Percentiles rank a stretch among this genome's conserved stretches.
Conservation (phyloP, 2,888 invertebrate species). For the Cheilosia scutellata region DNA sequence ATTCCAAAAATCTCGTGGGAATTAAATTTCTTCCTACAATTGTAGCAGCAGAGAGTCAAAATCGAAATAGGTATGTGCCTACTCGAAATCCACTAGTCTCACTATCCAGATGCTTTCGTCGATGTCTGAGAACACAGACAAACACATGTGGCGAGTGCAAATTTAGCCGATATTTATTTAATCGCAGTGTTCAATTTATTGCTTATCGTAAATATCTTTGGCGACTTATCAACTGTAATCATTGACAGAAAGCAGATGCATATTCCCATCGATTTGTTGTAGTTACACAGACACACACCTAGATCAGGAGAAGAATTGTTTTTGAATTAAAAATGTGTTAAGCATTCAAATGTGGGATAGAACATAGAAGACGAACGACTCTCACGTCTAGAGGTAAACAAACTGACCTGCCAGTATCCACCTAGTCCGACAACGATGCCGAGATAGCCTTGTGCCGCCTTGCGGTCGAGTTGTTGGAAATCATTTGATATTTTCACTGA, state of each 20-base stretch:
- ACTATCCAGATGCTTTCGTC: conserved; percentile 14
- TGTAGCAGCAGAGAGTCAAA: background rate
- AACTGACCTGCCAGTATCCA: conserved; percentile 29
- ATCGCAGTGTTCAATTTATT: conserved; percentile 2
- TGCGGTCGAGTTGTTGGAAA: conserved; percentile 42
- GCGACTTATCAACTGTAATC: conserved; percentile 19
- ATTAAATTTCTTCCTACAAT: conserved; percentile 30
- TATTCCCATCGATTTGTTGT: background rate
- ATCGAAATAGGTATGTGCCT: conserved; percentile 1
- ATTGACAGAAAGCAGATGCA: background rate
- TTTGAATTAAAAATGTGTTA: conserved; percentile 8
- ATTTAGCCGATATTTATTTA: background rate
- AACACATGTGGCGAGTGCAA: background rate
- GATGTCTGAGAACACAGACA: background rate
- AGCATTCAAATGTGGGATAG: background rate
- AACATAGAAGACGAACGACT: background rate
- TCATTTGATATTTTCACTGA: conserved; percentile 39
- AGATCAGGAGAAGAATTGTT: background rate
- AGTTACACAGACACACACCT: background rate
- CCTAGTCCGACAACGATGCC: conserved; percentile 26
- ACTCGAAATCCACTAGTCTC: background rate
- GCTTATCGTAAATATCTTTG: conserved; percentile 9
- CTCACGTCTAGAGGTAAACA: conserved; percentile 33
- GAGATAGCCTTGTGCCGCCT: conserved; percentile 36
- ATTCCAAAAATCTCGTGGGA: conserved; percentile 60